These are phyloP conservation scores for Brachionus angularis DNA, from an alignment of 1,140 invertebrate species.

Conservation along the genomic window DNA sequence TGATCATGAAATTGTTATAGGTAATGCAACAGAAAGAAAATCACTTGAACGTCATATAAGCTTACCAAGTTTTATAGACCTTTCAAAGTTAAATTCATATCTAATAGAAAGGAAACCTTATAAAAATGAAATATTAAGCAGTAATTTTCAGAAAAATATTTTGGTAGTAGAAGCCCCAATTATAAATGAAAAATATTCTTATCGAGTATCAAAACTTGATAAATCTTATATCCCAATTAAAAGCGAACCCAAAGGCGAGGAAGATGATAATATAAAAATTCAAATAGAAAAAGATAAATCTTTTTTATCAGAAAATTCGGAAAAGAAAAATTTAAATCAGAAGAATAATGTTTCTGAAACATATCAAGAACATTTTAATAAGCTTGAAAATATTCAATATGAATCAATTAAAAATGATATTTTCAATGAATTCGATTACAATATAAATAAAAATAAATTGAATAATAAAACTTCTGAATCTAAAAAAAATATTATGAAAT, in stretches of 20 bases:
- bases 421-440: too few species aligned
- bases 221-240: constrained; percentile 6
- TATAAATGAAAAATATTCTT: constrained; percentile 26
- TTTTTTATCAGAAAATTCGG: neutral
- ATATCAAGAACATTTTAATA: too few species aligned
- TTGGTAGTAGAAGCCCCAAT: constrained; percentile 28
- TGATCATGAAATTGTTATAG: constrained; percentile 26
- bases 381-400: too few species aligned
- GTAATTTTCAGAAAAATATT: neutral
- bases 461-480: too few species aligned
- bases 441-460: too few species aligned
- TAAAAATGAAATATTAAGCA: neutral
- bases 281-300: neutral
- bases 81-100: neutral
- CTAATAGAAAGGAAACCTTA: too few species aligned
- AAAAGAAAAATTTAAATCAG: too few species aligned
- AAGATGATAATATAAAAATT: neutral
- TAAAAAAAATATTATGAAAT: too few species aligned
- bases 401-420: too few species aligned
- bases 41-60: constrained; percentile 33
- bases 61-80: constrained; percentile 32
- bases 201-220: constrained; percentile 11
- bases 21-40: constrained; percentile 10
- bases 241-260: neutral
- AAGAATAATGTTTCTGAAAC: too few species aligned